phyloP scores from a whole-genome alignment of 2,113 vertebrate species.

The Crotalus helleri region DNA sequence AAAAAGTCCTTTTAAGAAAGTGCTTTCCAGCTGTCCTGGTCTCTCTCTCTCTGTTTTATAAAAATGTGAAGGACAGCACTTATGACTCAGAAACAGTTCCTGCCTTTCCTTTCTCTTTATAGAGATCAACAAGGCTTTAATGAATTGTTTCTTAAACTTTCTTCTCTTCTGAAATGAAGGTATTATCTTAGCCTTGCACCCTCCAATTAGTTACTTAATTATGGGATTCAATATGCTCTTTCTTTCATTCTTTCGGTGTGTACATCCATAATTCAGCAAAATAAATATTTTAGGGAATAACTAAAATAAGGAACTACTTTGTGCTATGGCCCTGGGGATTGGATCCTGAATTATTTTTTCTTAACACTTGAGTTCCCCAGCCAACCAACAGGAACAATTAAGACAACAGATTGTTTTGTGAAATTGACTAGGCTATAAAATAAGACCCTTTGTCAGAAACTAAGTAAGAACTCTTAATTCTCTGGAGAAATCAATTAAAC shows the following conservation, averaged over 20 bases:
- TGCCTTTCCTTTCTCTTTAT: not conserved
- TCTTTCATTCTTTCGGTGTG: not conserved
- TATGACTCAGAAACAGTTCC: not conserved
- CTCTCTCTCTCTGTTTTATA: not conserved
- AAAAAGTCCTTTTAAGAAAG: not conserved
- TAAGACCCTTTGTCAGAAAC: not conserved
- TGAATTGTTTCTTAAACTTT: not conserved
- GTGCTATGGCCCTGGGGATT: not conserved
- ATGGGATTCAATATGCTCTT: not conserved
- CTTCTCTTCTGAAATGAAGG: not conserved
- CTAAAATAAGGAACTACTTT: not conserved
- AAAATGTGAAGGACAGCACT: not conserved
- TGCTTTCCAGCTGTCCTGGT: not conserved
- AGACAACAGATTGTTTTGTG: not conserved
- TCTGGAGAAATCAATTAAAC: not conserved
- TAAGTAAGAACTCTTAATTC: not conserved
- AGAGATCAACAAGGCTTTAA: not conserved
- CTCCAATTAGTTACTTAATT: not conserved
- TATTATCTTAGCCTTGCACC: not conserved
- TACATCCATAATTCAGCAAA: not conserved
- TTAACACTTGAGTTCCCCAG: not conserved
- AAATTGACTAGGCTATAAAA: not conserved
- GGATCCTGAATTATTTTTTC: not conserved
- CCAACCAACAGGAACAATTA: not conserved
- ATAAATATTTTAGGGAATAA: not conserved